Evolutionary conservation across 2,888 invertebrate species (phyloP), one percentile per base, ranked within the genome.

Genomic region (Nudaria mundana): DNA sequence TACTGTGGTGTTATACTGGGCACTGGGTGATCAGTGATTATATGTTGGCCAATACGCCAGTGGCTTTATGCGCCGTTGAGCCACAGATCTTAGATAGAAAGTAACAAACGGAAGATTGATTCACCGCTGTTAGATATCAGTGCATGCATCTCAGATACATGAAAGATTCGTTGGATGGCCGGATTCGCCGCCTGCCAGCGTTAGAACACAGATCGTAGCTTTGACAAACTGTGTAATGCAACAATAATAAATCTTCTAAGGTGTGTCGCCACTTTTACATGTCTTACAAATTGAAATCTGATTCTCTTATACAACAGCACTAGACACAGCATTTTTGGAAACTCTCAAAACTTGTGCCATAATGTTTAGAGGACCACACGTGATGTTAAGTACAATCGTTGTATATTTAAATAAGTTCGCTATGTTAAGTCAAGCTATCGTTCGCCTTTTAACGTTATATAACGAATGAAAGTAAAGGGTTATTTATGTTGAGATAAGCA

Each of bases 21-120:
- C 5, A 22, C 13, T 10, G 15, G n/a, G 3, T n/a, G 5, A 28
- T 26, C 15, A 62, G 64, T 62, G 52, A 56, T 46, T 64, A 53
- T 59, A 61, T 62, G 63, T 67, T 64, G 63, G 66, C 63, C 68
- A 70, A 66, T 69, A 66, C 57, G 54, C 66, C 70, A 30, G n/a
- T n/a, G 72, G 67, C 61, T 57, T 68, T 56, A 61, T 53, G 53
- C 54, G 52, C 63, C 67, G 76, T n/a, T 77, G 72, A 75, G 75
- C 74, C 71, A 63, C 63, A 43, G 81, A 85, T 82, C 66, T 46
- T 24, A 71, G 85, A 85, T 85, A 83, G 78, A 66, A 69, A 70
- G 66, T 56, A 62, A 53, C 65, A 66, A 68, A 63, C 64, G 66
- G 63, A 77, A 85, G 82, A 87, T 87, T 84, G 83, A 87, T 87